Evolutionary conservation across 2,113 vertebrate genomes (phyloP), one percentile per base, ranked within the genome.

Genomic region (Phoenicopterus ruber): DNA sequence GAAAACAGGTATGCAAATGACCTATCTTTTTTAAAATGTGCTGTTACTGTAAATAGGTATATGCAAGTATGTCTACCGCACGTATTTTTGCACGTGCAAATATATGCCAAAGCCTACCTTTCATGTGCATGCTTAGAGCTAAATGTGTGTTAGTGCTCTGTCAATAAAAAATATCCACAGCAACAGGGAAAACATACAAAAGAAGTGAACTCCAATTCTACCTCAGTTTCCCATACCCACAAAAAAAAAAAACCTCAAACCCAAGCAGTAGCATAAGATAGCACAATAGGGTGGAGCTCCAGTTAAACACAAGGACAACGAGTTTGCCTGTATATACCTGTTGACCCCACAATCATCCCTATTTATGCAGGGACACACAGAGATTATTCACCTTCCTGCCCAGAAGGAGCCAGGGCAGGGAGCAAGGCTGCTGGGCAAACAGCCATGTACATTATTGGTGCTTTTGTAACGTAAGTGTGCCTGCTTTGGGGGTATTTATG

Each of bases 241-340:
- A 87, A 92, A 86, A 97, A 91, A 65, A 65, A 44, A 86, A 93
- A 88, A 90, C 88, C 86, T 86, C 95, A 96, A 86, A 76, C 72
- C 83, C 62, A 82, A 93, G 59, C 20, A 86, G 47, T 1, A 25
- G 34, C 26, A 54, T 40, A 59, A 86, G 80, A 40, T 8, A 80
- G 80, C 73, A 94, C 86, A 94, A 94, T 77, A 86, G 46, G 95
- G 90, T 82, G 90, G 72, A 88, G 86, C 34, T 71, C 52, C 61
- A 8, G 17, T 42, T 88, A 96, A 95, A 83, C 55, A 77, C 38
- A 67, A 67, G 83, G 71, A 93, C 81, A 96, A 76, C 11, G 0
- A 38, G 18, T 61, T 78, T 81, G 84, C n/a, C 86, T 94, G 65
- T 85, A 58, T 72, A 77, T 84, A 91, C n/a, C 73, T 96, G 93